Percentiles rank a stretch among this genome's conserved stretches.
Conservation (phyloP, 1,140 invertebrate species). For the Lepidurus packardi region DNA sequence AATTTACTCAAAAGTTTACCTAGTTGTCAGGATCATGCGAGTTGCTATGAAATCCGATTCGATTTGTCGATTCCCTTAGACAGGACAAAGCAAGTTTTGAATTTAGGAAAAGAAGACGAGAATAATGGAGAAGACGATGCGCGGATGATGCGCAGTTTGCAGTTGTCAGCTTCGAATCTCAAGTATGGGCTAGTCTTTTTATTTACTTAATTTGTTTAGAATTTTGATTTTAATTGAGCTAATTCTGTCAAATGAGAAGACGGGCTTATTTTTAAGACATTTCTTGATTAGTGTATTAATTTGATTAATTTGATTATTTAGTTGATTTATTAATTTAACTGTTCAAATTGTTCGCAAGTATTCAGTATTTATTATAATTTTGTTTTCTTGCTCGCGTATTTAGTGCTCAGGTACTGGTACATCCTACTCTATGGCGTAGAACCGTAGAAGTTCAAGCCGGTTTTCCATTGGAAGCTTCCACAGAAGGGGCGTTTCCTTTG, state of each 20-base stretch:
- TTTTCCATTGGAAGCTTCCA: not conserved
- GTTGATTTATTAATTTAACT: too few relatives aligned
- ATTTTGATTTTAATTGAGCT: too few relatives aligned
- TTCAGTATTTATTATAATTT: too few relatives aligned
- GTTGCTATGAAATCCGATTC: slow-evolving; percentile 22
- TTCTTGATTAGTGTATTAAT: too few relatives aligned
- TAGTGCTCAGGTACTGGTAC: not conserved
- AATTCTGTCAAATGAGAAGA: too few relatives aligned
- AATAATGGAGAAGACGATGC: slow-evolving; percentile 33
- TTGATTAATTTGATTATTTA: too few relatives aligned
- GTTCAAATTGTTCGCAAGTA: too few relatives aligned
- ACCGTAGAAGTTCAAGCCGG: not conserved
- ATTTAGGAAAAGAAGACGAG: slow-evolving; percentile 31
- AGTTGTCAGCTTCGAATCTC: slow-evolving; percentile 30
- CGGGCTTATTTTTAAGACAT: too few relatives aligned
- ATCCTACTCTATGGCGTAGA: not conserved
- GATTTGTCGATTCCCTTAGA: slow-evolving; percentile 32
- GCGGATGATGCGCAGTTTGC: slow-evolving; percentile 33
- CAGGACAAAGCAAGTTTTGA: not conserved
- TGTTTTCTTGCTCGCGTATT: not conserved
- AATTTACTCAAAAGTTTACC: slow-evolving; percentile 84
- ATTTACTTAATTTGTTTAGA: too few relatives aligned
- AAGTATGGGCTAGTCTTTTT: not conserved
- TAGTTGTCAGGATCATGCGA: slow-evolving; percentile 36
- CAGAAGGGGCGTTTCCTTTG: not conserved